Conservation (phyloP, 2,888 invertebrate genomes). For the Cylindroiulus punctatus region DNA sequence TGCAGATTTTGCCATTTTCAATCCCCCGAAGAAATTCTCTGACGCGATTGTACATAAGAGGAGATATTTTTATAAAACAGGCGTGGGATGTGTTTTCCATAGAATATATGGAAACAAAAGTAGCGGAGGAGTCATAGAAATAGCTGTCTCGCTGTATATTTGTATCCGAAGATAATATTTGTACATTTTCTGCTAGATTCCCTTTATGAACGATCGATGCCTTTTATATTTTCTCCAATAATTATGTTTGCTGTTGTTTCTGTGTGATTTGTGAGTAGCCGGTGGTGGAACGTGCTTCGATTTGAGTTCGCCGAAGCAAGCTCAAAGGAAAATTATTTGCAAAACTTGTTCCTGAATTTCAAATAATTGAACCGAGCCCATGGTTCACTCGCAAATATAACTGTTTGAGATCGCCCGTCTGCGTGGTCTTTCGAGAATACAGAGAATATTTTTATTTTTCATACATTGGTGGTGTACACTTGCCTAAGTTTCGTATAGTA, state of each 20-base stretch:
- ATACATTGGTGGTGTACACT: too few species aligned
- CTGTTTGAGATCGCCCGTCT: background rate
- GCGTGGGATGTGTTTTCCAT: background rate
- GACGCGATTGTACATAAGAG: conserved; percentile 38
- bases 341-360: background rate
- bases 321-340: background rate
- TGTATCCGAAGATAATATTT: conserved; percentile 15
- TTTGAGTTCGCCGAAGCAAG: background rate
- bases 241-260: background rate
- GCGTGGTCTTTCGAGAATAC: too few species aligned
- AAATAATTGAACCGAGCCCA: background rate
- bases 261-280: background rate
- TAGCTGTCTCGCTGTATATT: conserved; percentile 40
- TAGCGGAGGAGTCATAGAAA: background rate
- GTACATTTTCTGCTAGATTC: conserved; percentile 36
- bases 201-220: background rate
- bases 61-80: conserved; percentile 21
- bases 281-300: background rate
- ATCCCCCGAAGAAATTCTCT: conserved; percentile 6
- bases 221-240: conserved; percentile 1
- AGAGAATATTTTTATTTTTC: too few species aligned
- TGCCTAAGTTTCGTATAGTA: too few species aligned
- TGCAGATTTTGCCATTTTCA: conserved; percentile 38
- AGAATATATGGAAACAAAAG: background rate
- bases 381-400: background rate